Base-by-base conservation (phyloP, 2,888 invertebrate species). In the Sinodicranocentrus sp. region DNA sequence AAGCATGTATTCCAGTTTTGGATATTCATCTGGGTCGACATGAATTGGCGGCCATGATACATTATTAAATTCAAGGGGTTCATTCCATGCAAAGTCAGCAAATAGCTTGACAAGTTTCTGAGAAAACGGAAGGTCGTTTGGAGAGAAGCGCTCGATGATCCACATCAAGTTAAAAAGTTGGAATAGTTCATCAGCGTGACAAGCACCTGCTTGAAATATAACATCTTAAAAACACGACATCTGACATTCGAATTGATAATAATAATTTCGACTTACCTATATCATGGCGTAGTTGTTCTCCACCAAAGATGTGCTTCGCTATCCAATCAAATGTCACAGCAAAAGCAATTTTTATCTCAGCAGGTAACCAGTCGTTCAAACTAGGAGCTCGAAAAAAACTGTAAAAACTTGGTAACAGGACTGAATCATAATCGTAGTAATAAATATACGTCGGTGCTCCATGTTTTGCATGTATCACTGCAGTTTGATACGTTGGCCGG, bases 391-490 rank as follows among this genome's bases (percentile, higher is more conserved):
- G 63, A 1, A 80, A 52, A 8, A 80, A 19, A 26, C 72, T 72
- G 28, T 80, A 80, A 8, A 43, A 33, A 13, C 44, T 39, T 5
- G 79, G 79, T 1, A 72, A 26, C 13, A 61, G 2, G 15, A 28
- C 52, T 0, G 71, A 52, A 10, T 72, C 33, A 13, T 72, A 80
- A 17, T 68, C 43, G 44, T 84, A 87, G 54, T 48, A 85, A 52
- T 87, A 87, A 3, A 77, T 17, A 23, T 85, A 82, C 1, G 84
- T 84, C n/a, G 86, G 85, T 6, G 67, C 23, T 43, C 72, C 79
- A 8, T 57, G 61, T 57, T 71, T 39, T 10, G 73, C 61, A n/a
- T 85, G 86, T 6, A 43, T 6, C 15, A 71, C 10, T 5, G 82
- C 83, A 28, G 83, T 0, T 84, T 57, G 0, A 65, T 44, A 21